Conservation (phyloP, 1,140 invertebrate genomes). For the Ephestia elutella region DNA sequence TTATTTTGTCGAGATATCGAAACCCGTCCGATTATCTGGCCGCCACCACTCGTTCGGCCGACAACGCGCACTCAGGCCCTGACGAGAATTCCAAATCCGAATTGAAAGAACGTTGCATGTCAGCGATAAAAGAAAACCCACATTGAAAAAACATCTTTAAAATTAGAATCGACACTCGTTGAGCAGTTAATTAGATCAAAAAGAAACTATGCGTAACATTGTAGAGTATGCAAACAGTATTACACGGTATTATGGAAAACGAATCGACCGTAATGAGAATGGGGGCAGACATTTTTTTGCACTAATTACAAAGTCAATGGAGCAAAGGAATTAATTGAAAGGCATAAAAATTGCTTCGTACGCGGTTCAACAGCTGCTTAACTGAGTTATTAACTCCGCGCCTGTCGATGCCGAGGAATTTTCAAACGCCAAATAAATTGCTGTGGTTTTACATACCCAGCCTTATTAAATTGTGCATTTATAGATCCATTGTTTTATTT, state of each 20-base stretch:
- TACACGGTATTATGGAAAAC: conserved; percentile 14
- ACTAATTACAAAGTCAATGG: conserved; percentile 21
- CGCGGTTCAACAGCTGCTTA: conserved; percentile 18
- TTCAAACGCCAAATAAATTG: not conserved
- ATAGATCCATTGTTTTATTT: no score
- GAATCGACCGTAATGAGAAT: conserved; percentile 13
- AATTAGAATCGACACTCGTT: not conserved
- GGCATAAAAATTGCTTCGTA: conserved; percentile 19
- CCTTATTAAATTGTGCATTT: no score
- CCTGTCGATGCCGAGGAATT: not conserved
- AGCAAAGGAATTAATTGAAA: conserved; percentile 23
- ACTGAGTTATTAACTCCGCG: conserved; percentile 17
- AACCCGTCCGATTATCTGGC: conserved; percentile 66
- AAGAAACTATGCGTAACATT: not conserved
- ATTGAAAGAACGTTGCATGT: conserved; percentile 37
- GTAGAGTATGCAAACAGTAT: conserved; percentile 3
- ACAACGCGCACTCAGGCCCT: conserved; percentile 26
- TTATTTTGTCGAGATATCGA: conserved; percentile 53
- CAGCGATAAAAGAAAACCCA: conserved; percentile 11
- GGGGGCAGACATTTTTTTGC: conserved; percentile 18
- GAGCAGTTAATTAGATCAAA: not conserved
- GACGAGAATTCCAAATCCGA: conserved; percentile 36
- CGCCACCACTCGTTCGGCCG: conserved; percentile 34
- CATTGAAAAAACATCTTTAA: not conserved
- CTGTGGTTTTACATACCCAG: not conserved